Conservation (phyloP, 2,888 invertebrate species). For the Scaptomyza reducta region DNA sequence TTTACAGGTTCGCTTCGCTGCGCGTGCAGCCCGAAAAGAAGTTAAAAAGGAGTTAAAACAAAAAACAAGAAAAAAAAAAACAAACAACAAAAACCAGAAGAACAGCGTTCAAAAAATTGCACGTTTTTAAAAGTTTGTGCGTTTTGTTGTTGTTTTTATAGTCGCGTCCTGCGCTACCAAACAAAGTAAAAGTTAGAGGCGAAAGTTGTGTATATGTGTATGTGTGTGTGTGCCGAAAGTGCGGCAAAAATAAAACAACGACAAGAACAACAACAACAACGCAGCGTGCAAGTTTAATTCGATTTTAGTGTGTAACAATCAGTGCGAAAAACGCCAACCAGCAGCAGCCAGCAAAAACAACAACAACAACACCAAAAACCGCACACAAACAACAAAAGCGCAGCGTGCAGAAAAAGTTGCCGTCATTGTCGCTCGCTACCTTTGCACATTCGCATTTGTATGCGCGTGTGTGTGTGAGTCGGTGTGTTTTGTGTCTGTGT, state of each 20-base stretch:
- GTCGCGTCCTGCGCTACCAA: slow-evolving; percentile 58
- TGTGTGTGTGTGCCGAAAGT: slow-evolving; percentile 48
- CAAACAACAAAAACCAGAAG: neutral
- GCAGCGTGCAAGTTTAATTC: slow-evolving; percentile 73
- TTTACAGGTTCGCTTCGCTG: slow-evolving; percentile 53
- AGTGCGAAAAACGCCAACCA: slow-evolving; percentile 62
- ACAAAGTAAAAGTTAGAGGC: slow-evolving; percentile 77
- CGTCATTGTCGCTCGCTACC: slow-evolving; percentile 46
- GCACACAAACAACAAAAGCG: slow-evolving; percentile 45
- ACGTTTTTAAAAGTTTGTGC: slow-evolving; percentile 58
- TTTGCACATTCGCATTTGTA: slow-evolving; percentile 25
- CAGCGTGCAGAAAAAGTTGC: slow-evolving; percentile 43
- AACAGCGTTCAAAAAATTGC: slow-evolving; percentile 30
- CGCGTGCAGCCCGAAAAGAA: slow-evolving; percentile 28
- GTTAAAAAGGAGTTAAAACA: slow-evolving; percentile 11
- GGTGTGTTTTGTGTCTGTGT: slow-evolving; percentile 16
- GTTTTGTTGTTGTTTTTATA: slow-evolving; percentile 28
- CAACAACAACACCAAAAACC: slow-evolving; percentile 26
- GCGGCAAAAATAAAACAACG: slow-evolving; percentile 56
- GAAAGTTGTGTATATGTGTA: slow-evolving; percentile 59
- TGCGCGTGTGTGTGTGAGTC: slow-evolving; percentile 4
- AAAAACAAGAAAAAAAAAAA: slow-evolving; percentile 2
- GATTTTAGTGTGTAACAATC: slow-evolving; percentile 78
- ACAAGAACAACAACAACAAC: slow-evolving; percentile 27
- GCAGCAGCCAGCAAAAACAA: slow-evolving; percentile 19